Conservation (phyloP, 2,888 invertebrate species). For the Linnaemya tessellans region DNA sequence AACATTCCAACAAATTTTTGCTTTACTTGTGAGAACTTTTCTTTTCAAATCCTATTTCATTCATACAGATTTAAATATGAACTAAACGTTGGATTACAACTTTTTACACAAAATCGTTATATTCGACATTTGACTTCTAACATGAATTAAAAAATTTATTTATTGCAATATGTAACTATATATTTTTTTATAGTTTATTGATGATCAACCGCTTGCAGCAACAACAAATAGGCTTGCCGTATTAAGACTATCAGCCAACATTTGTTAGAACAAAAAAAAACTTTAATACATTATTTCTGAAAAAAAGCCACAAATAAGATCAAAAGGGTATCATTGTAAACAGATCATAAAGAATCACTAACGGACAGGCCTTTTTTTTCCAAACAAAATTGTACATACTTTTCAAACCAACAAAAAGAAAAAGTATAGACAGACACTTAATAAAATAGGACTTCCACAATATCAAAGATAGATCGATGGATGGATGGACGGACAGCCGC, state of each 20-base stretch:
- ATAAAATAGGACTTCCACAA: conserved; percentile 36
- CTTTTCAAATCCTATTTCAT: neutral
- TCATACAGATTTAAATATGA: neutral
- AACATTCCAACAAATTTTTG: neutral
- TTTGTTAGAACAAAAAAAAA: conserved; percentile 1
- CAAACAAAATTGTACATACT: conserved; percentile 11
- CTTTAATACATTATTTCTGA: conserved; percentile 33
- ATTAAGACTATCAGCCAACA: conserved; percentile 41
- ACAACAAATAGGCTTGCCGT: conserved; percentile 45
- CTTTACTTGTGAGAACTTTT: neutral
- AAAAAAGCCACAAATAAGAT: conserved; percentile 62
- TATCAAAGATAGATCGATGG: conserved; percentile 15
- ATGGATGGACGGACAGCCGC: neutral
- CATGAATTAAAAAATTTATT: conserved; percentile 16
- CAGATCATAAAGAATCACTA: conserved; percentile 70
- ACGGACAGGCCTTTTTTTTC: conserved; percentile 54
- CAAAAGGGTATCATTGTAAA: conserved; percentile 71
- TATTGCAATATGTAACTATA: conserved; percentile 28
- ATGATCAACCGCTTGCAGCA: conserved; percentile 55
- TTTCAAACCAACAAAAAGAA: conserved; percentile 25
- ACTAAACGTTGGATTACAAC: neutral
- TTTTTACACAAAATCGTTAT: conserved; percentile 28
- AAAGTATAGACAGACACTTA: conserved; percentile 22
- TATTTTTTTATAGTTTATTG: conserved; percentile 48
- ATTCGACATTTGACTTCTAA: conserved; percentile 55